These are phyloP conservation scores for Romanogobio albipinnatus DNA, from an alignment of 2,113 vertebrate genomes.

Conservation along the genomic window DNA sequence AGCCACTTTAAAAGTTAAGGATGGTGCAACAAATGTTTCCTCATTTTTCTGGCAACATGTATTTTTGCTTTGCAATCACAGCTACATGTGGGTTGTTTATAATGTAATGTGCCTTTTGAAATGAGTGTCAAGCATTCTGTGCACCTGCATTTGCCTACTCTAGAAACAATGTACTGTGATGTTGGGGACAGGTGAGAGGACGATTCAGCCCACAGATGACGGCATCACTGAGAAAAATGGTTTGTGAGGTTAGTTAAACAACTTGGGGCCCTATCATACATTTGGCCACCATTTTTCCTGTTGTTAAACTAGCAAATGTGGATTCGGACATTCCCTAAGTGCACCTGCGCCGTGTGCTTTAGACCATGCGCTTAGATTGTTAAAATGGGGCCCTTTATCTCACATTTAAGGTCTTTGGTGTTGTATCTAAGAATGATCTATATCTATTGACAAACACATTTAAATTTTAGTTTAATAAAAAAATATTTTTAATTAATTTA, in stretches of 20 bases:
- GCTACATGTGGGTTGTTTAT: neutral
- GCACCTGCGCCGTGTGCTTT: too few species aligned
- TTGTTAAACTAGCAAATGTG: too few species aligned
- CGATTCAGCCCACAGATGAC: neutral
- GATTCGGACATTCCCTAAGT: too few species aligned
- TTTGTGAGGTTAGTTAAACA: neutral
- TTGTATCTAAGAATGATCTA: neutral
- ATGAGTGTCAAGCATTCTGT: conserved; percentile 9
- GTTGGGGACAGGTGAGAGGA: neutral
- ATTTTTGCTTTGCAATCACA: neutral
- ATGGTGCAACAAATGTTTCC: neutral
- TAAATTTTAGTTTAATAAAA: neutral
- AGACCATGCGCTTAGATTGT: too few species aligned
- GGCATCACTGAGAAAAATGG: neutral
- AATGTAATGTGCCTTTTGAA: neutral
- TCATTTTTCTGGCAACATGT: neutral
- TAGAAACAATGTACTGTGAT: neutral
- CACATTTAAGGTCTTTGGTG: neutral
- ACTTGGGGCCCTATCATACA: too few species aligned
- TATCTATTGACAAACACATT: neutral
- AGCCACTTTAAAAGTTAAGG: neutral
- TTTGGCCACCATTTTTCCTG: too few species aligned
- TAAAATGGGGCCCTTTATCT: too few species aligned
- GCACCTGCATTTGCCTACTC: neutral
- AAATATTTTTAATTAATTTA: neutral